phyloP scores from a whole-genome alignment of 2,113 vertebrate genomes.

The Lagopus leucura region DNA sequence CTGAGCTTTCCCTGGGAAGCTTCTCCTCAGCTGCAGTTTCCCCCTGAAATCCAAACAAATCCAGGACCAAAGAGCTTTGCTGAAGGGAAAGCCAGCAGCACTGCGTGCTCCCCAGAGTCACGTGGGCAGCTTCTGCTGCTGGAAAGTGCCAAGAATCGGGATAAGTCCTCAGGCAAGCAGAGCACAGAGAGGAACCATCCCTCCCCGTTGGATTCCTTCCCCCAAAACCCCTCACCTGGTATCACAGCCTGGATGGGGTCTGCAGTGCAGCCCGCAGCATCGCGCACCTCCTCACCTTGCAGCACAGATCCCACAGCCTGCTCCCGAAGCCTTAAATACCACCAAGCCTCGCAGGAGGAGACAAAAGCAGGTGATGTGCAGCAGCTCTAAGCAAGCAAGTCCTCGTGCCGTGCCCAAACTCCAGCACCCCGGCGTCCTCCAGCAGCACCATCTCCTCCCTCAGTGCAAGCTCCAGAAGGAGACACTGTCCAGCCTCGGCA shows the following conservation, averaged over 20 bases:
- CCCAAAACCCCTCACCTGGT: neutral
- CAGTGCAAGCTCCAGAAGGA: neutral
- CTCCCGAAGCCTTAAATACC: neutral
- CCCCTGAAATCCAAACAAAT: neutral
- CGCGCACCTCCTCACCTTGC: rapidly evolving
- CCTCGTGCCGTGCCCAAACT: rapidly evolving
- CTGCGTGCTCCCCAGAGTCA: neutral
- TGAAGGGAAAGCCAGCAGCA: neutral
- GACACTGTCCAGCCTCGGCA: neutral
- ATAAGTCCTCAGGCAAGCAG: neutral
- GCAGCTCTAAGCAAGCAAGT: neutral
- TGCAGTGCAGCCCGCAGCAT: rapidly evolving
- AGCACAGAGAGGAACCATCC: neutral
- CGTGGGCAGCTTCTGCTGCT: neutral
- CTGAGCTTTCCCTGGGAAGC: conserved; percentile 1
- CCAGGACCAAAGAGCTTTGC: neutral
- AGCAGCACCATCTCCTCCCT: neutral
- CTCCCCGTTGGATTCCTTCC: rapidly evolving
- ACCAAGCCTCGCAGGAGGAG: neutral
- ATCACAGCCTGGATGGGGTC: rapidly evolving
- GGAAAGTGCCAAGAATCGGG: rapidly evolving
- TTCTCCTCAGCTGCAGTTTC: neutral
- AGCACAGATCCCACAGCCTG: neutral
- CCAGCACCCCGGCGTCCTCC: rapidly evolving
- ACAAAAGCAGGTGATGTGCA: rapidly evolving